These are phyloP conservation scores for Chionomys nivalis DNA, from an alignment of 2,113 vertebrate genomes.

Conservation along the genomic window DNA sequence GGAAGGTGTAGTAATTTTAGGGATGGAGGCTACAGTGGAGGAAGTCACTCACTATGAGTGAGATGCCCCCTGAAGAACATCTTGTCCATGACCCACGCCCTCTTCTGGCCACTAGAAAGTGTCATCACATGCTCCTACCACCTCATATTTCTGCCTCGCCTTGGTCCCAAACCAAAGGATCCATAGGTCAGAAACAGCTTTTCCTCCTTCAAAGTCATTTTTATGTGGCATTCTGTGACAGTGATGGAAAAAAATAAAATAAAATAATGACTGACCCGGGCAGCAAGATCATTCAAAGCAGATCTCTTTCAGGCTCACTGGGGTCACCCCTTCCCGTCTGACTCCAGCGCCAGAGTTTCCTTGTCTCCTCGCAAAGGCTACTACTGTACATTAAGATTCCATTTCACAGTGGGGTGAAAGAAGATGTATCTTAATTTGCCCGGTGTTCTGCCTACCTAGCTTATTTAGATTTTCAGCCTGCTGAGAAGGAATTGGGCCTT, in stretches of 20 bases:
- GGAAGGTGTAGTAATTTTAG: background rate
- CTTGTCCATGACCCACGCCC: no score
- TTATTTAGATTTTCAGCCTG: slow-evolving; percentile 73
- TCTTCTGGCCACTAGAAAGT: background rate
- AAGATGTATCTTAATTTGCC: slow-evolving; percentile 78
- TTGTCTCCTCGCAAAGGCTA: background rate
- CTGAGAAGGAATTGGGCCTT: slow-evolving; percentile 72
- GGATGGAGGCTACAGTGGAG: background rate
- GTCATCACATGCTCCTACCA: background rate
- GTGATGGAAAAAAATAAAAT: background rate
- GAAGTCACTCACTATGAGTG: background rate
- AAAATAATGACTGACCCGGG: background rate
- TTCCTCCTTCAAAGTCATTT: background rate
- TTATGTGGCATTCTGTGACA: background rate
- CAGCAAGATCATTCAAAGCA: background rate
- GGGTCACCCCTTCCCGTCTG: background rate
- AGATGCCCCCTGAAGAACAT: background rate
- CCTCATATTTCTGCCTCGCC: background rate
- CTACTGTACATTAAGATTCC: slow-evolving; percentile 72
- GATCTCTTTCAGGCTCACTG: background rate
- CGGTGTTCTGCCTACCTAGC: slow-evolving; percentile 66
- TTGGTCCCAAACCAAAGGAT: background rate
- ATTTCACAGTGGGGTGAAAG: slow-evolving; percentile 73
- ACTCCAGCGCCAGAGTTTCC: slow-evolving; percentile 62
- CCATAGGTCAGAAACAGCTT: background rate